Base-by-base conservation (phyloP, 1,140 invertebrate species). In the Leucophenga varia region DNA sequence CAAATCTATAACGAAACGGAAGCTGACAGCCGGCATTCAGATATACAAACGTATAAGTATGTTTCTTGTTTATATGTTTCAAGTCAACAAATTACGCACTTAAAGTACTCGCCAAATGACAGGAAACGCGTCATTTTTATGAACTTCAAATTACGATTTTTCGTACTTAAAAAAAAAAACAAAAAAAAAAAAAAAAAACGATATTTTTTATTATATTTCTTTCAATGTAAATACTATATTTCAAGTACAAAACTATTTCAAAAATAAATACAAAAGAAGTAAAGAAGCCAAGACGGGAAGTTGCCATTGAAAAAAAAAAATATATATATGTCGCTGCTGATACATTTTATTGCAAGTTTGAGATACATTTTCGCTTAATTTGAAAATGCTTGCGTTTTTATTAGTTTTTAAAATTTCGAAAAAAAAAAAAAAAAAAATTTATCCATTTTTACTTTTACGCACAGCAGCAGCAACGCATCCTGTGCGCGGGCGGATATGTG, bases 111-210 rank as follows among this genome's bases (percentile, higher is more conserved):
- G 63, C 63, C 65, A 70, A 70, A 70, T 70, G 67, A 61, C 67
- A 71, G 67, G 67, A 71, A 71, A 67, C 61, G 67, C 67, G 67
- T 71, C 67, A 71, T 71, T 71, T 71, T 67, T 67, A 68, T 64
- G 64, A 67, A 67, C 64, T 67, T 68, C 64, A 67, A 67, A 67
- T 67, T 67, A 67, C 64, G 59, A 68, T 68, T 67, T 61, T 57
- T 31, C 39, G 47, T 43, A 64, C 51, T 52, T 49, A 40, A 59
- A 55, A 43, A 8, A 38, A 49, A 52, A 35, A 20, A 39, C 30
- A 37, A 17, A 38, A 10, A 38, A 20, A 32, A 28, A 21, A 34
- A 45, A 38, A 59, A 57, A 57, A 44, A 36, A 25, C 22, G n/a
- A n/a, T n/a, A n/a, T n/a, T n/a, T n/a, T n/a, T n/a, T n/a, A n/a